Conservation (phyloP, 2,113 vertebrate genomes). For the Proterorhinus semilunaris region DNA sequence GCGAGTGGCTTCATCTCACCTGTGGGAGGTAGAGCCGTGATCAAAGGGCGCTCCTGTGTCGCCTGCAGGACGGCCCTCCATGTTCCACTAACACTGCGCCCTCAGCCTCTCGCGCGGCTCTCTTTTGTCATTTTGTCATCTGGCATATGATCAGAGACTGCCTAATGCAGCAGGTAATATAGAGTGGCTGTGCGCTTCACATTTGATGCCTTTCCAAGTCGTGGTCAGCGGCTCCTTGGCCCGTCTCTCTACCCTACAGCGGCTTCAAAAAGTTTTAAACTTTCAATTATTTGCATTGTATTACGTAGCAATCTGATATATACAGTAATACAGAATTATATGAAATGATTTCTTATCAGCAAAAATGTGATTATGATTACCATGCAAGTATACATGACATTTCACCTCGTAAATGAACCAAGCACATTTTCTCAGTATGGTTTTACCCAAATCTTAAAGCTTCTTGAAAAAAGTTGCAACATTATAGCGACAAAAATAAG, state of each 20-base stretch:
- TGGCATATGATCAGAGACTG: slow-evolving; percentile 63
- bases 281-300: too few relatives aligned
- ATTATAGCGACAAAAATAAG: too few relatives aligned
- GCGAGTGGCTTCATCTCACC: slow-evolving; percentile 23
- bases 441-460: too few relatives aligned
- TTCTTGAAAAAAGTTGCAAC: too few relatives aligned
- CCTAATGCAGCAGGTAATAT: slow-evolving; percentile 43
- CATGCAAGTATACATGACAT: too few relatives aligned
- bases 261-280: too few relatives aligned
- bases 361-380: too few relatives aligned
- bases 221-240: slow-evolving; percentile 40
- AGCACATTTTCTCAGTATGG: too few relatives aligned
- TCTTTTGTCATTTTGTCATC: slow-evolving; percentile 61
- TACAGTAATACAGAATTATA: too few relatives aligned
- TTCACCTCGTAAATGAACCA: too few relatives aligned
- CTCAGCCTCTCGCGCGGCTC: slow-evolving; percentile 26
- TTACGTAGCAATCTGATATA: too few relatives aligned
- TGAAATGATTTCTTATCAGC: too few relatives aligned
- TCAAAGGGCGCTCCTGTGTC: slow-evolving; percentile 40
- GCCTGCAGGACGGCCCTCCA: slow-evolving; percentile 35
- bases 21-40: slow-evolving; percentile 40
- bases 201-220: slow-evolving; percentile 61
- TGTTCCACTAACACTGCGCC: slow-evolving; percentile 24
- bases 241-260: slow-evolving; percentile 39
- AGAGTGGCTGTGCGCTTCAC: slow-evolving; percentile 29